Evolutionary conservation across 2,888 invertebrate species (phyloP), one percentile per base, ranked within the genome.

Genomic region (Apoda limacodes): DNA sequence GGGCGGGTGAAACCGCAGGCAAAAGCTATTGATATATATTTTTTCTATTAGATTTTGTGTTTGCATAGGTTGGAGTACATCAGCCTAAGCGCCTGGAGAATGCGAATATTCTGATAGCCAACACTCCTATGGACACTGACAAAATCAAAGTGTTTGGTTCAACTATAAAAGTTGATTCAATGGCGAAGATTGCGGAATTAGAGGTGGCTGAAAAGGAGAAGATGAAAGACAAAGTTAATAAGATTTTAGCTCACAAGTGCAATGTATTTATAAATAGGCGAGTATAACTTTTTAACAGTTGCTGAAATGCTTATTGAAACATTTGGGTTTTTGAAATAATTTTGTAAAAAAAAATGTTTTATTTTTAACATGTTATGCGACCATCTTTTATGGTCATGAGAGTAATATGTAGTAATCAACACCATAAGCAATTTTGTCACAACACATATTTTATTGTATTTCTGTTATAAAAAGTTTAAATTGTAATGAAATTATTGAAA

Each of bases 81-180:
- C 99, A 99, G 68, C 99, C 99, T 0, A 95, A 97, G 61, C 85
- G 89, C 46, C 82, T 99, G 45, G 95, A 96, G 59, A 97, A 99
- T 58, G 98, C 98, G 2, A 92, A 88, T 59, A 98, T 99, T 57
- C 85, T 99, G 13, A 95, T 99, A 52, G 98, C 98, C 7, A 99
- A 99, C 67, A 99, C 99, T 6, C 96, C 99, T 0, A 99, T 99
- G 99, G 99, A 99, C 78, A 95, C 98, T 1, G 99, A 99, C 62
- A 99, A 99, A 80, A 97, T 99, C 47, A 98, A 99, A 83, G 89
- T 99, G 12, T 99, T 99, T 74, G 98, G 98, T 24, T 97, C 97
- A 22, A 89, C 95, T 43, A 96, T 94, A 44, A 90, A 93, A 56
- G 94, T 93, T 0, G 93, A 94, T 63, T 94, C 94, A 0, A 88